Conservation (phyloP, 2,888 invertebrate species). For the Baccha elongata region DNA sequence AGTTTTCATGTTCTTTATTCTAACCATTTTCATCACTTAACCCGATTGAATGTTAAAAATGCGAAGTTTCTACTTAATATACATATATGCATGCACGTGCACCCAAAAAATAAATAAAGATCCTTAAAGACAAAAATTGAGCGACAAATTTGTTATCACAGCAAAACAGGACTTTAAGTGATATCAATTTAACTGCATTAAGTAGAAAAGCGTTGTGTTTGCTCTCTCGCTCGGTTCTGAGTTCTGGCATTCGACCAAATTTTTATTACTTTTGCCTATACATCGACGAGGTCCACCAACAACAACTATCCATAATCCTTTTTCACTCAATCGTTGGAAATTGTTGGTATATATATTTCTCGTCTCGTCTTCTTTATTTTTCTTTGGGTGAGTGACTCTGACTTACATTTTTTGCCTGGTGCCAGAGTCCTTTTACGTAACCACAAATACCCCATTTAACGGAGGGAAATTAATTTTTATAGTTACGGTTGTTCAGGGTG, state of each 20-base stretch:
- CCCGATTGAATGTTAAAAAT: conserved; percentile 66
- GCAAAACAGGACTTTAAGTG: conserved; percentile 72
- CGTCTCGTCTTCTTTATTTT: conserved; percentile 26
- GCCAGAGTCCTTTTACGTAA: conserved; percentile 71
- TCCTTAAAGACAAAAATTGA: conserved; percentile 54
- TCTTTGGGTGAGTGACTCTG: conserved; percentile 48
- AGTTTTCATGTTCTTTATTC: conserved; percentile 67
- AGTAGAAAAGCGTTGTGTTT: conserved; percentile 60
- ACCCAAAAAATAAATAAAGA: conserved; percentile 9
- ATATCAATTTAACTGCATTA: conserved; percentile 71
- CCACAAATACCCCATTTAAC: conserved; percentile 71
- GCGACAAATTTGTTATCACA: conserved; percentile 73
- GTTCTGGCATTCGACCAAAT: conserved; percentile 69
- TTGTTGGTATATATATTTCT: conserved; percentile 10
- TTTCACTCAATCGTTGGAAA: conserved; percentile 27
- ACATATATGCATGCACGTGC: conserved; percentile 43
- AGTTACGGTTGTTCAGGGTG: conserved; percentile 60
- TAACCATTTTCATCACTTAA: conserved; percentile 70
- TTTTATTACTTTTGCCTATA: conserved; percentile 3
- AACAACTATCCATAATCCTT: conserved; percentile 22
- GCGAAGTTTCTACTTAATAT: no score
- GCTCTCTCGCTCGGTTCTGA: not conserved
- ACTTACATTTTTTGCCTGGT: conserved; percentile 57
- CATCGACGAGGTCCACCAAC: not conserved
- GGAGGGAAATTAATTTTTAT: conserved; percentile 73